Base-by-base conservation (phyloP, 2,888 invertebrate genomes). In the Thereva unica region DNA sequence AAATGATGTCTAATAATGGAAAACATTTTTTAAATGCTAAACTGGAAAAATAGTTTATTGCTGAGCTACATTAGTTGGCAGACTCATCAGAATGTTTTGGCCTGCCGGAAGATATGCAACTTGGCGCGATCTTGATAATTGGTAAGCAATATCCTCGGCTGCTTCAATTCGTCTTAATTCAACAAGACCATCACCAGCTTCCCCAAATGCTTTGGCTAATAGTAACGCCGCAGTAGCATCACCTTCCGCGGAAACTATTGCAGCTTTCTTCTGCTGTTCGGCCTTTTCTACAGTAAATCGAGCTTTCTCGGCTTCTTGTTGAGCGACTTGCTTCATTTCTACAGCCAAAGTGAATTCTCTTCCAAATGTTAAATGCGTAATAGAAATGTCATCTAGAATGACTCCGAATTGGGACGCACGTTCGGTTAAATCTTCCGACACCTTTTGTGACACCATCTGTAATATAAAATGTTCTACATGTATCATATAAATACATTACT, bases 261-360 rank as follows among this genome's bases (percentile, higher is more conserved):
- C 90, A 1, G 86, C 86, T 78, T 92, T 90, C 83, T 99, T 99
- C 77, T 93, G 92, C 82, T 99, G 99, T 82, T 99, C 99, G 10
- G 98, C 99, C 83, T 96, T 97, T 82, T 99, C 99, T 73, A 99
- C 99, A 55, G 97, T 85, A 83, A 97, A 99, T 76, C 97, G 88
- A 4, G 99, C 99, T 78, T 97, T 92, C 80, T 99, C 99, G 0
- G 99, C 99, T 55, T 99, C 99, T 80, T 99, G 99, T 80, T 99
- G 99, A 0, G 99, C 99, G 0, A 99, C 99, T 83, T 99, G 99
- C 82, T 99, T 99, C 86, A 97, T 87, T 83, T 99, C 99, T 52
- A 99, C 99, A 71, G 99, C 99, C 76, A 90, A 91, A 5, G 98
- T 98, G 83, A 99, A 99, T 82, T 99, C 99, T 78, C 93, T 92